Conservation (phyloP, 2,113 vertebrate genomes). For the Rallus limicola region DNA sequence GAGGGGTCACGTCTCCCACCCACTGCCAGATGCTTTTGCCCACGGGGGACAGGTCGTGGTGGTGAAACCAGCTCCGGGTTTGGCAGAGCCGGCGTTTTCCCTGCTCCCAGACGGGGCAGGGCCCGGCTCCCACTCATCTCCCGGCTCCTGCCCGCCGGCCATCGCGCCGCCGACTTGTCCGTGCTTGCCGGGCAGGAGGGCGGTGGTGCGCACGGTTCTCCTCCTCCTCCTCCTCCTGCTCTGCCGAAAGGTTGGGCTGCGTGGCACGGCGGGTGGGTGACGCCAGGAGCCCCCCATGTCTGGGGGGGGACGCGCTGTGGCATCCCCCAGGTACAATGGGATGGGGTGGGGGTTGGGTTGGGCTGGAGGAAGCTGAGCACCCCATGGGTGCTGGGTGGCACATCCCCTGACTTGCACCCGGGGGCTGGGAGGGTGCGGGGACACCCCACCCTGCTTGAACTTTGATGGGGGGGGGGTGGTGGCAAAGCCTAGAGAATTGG, state of each 20-base stretch:
- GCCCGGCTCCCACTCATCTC: conserved; percentile 39
- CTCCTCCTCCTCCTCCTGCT: neutral
- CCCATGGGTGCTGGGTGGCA: neutral
- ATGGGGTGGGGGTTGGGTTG: neutral
- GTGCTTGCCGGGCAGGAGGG: conserved; percentile 14
- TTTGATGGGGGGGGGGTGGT: fast-evolving
- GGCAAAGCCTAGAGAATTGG: neutral
- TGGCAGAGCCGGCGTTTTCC: neutral
- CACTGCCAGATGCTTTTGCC: neutral
- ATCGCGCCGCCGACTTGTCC: neutral
- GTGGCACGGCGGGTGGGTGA: fast-evolving
- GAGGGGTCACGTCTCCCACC: neutral
- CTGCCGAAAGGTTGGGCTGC: neutral
- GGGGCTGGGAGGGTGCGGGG: neutral
- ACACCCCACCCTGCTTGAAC: neutral
- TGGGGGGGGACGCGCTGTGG: neutral
- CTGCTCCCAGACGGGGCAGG: conserved; percentile 34
- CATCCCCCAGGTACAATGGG: neutral
- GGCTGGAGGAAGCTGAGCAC: neutral
- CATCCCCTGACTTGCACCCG: neutral
- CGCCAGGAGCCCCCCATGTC: neutral
- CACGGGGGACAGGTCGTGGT: fast-evolving
- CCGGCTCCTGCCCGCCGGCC: conserved; percentile 23
- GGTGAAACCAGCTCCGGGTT: neutral
- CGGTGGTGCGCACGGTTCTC: neutral